Base-by-base conservation (phyloP, 2,113 vertebrate genomes). In the Amphilophus citrinellus region DNA sequence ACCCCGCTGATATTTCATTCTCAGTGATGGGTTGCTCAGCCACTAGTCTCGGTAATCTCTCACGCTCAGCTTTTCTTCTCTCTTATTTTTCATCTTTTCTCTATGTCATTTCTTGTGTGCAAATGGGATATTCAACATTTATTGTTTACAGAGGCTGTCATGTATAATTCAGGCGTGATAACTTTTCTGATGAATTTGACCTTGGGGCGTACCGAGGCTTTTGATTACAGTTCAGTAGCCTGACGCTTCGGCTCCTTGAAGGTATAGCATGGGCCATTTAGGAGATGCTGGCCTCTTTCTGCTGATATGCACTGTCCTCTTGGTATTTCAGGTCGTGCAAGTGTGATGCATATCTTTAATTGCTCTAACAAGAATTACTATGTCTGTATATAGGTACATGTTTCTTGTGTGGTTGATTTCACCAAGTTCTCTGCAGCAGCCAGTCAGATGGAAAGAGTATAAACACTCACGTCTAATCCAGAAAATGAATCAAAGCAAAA, bases 161-260 rank as follows among this genome's bases (percentile, higher is more conserved):
- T 94, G 89, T 90, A 92, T 94, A 92, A 95, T 94, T 94, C 90
- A 94, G 87, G 77, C 84, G 57, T 89, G 93, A 89, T 93, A 92
- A 93, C 85, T 83, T 82, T 68, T 84, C 84, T 91, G 91, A 95
- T 92, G 92, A 90, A 82, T 84, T 73, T 92, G 88, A 93, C 93
- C 92, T 93, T 86, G 91, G 84, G 92, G 94, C 90, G 7, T 87
- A 61, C 79, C 56, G 7, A 82, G 90, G 87, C 89, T 92, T 93
- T 90, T 88, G 93, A 93, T 94, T 90, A 91, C 93, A 93, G 91
- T 91, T 80, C 88, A 93, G 79, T 82, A 73, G 90, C 85, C 92
- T 60, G 83, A 87, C 37, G 85, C 87, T 84, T 56, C 78, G 86
- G 83, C 83, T 77, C 85, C 92, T 92, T 61, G 84, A 80, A 92